Evolutionary conservation across 2,888 invertebrate genomes (phyloP).

Genomic region (Conomelus anceps): DNA sequence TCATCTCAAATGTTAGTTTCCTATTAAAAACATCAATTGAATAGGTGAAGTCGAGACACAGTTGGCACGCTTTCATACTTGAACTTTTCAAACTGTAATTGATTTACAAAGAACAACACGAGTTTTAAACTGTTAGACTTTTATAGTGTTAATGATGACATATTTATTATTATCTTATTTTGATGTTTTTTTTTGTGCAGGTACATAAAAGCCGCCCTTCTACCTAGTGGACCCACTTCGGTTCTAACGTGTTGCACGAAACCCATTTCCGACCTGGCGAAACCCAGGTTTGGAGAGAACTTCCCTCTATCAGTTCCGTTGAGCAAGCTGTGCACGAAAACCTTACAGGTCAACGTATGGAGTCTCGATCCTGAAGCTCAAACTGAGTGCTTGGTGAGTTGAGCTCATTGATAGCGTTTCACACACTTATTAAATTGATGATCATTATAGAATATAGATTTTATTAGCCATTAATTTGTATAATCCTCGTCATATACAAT

Average conservation of each 20-base stretch:
- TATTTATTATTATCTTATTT: not conserved
- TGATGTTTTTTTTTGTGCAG: slow-evolving; percentile 44
- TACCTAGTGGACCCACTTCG: slow-evolving; percentile 53
- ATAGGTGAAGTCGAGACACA: no score
- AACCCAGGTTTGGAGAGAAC: slow-evolving; percentile 70
- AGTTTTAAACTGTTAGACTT: slow-evolving; percentile 3
- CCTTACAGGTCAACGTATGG: slow-evolving; percentile 84
- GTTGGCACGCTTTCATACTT: no score
- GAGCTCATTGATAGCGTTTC: no score
- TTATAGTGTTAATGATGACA: not conserved
- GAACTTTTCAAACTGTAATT: no score
- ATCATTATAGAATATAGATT: not conserved
- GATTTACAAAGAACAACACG: no score
- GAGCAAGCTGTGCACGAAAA: slow-evolving; percentile 76
- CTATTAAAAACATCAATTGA: no score
- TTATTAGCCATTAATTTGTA: not conserved
- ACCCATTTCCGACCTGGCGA: slow-evolving; percentile 60
- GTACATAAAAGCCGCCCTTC: slow-evolving; percentile 67
- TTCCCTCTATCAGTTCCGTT: slow-evolving; percentile 69
- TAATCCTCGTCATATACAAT: no score
- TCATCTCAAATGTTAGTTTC: no score
- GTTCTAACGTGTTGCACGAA: slow-evolving; percentile 60
- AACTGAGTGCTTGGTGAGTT: slow-evolving; percentile 80
- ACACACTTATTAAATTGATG: no score
- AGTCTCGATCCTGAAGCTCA: slow-evolving; percentile 54